Percentiles rank a stretch among this genome's conserved stretches.
Conservation (phyloP, 2,888 invertebrate species). For the Eristalinus sepulchralis region DNA sequence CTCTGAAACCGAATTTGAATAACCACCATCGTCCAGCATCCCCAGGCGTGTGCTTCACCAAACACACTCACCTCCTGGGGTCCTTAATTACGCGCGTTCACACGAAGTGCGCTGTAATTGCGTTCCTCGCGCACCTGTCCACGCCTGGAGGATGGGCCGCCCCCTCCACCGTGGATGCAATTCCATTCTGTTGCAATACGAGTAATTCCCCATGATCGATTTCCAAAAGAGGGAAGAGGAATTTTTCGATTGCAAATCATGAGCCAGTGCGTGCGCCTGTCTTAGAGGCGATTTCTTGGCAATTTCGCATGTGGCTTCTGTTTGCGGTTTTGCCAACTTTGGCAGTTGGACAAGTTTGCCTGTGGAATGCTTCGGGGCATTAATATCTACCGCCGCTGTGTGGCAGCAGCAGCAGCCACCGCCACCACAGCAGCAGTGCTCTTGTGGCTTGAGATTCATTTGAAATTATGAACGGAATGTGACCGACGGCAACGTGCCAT, state of each 20-base stretch:
- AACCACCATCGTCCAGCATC: not conserved
- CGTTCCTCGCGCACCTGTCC: not conserved
- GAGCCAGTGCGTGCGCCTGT: not conserved
- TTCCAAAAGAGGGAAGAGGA: not conserved
- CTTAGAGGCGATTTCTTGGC: not conserved
- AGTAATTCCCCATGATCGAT: not conserved
- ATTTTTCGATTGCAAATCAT: not conserved
- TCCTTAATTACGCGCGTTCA: not conserved
- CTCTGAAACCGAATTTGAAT: not conserved
- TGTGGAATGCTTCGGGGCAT: not conserved
- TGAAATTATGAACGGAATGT: constrained; percentile 36
- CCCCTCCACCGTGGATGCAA: not conserved
- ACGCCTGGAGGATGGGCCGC: not conserved
- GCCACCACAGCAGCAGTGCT: too few relatives aligned
- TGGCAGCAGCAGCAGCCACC: not conserved
- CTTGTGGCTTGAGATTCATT: constrained; percentile 31
- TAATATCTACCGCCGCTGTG: not conserved
- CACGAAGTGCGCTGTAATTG: not conserved
- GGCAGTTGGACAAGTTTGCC: constrained; percentile 9
- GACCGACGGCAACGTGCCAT: not conserved
- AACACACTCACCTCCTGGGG: not conserved
- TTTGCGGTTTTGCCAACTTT: not conserved
- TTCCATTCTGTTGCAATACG: not conserved
- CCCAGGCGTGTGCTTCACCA: not conserved
- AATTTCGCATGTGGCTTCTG: not conserved